Conservation (phyloP, 92 coral and sea anemone genomes). For the Galaxea fascicularis region DNA sequence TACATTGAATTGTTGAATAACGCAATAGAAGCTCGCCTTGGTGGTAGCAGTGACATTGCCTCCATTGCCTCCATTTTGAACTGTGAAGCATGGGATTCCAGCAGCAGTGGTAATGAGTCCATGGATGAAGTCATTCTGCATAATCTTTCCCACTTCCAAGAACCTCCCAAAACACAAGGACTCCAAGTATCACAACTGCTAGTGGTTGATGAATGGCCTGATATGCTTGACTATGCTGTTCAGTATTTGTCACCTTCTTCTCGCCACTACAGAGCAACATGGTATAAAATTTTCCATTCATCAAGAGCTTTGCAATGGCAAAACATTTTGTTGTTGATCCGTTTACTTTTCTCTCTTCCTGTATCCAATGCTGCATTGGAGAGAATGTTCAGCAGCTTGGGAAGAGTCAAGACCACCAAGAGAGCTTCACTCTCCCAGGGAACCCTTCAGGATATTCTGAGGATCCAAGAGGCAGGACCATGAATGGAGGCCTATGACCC, state of each 20-base stretch:
- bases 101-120: too few species aligned
- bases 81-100: too few species aligned
- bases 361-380: too few species aligned
- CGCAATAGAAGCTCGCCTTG: too few species aligned
- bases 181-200: conserved; percentile 36
- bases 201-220: conserved; percentile 61
- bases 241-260: conserved; percentile 45
- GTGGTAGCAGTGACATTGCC: too few species aligned
- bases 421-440: conserved; percentile 37
- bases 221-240: conserved; percentile 51
- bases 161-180: conserved; percentile 52
- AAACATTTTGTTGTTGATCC: conserved; percentile 45
- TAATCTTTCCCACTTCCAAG: conserved; percentile 55
- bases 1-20: conserved; percentile 30
- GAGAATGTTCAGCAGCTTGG: too few species aligned
- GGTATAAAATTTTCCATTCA: conserved; percentile 49
- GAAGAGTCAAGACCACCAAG: too few species aligned
- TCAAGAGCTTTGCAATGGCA: conserved; percentile 53
- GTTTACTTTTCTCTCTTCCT: conserved; percentile 46
- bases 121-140: too few species aligned
- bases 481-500: too few species aligned
- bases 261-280: conserved; percentile 36
- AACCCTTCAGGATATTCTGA: conserved; percentile 46
- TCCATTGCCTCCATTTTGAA: too few species aligned
- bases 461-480: conserved; percentile 42